Conservation (phyloP, 2,797 vertebrate genomes). For the Pempheris klunzingeri region DNA sequence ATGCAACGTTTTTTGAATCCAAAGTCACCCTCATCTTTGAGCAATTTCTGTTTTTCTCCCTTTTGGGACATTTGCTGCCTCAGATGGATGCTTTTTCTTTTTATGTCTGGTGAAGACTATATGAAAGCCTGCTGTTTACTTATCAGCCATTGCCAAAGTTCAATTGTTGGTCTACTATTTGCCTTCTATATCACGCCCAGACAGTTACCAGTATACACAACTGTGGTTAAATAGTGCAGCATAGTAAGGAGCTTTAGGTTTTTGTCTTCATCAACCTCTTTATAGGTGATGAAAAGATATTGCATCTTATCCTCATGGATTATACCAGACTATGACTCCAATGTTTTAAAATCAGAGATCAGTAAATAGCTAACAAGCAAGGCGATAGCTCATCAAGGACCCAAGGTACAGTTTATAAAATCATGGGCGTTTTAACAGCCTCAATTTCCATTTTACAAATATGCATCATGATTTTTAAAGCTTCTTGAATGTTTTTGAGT, state of each 20-base stretch:
- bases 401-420: not conserved
- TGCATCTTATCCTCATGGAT: not conserved
- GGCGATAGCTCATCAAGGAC: not conserved
- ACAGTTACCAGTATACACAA: not conserved
- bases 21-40: constrained; percentile 16
- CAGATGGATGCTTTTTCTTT: constrained; percentile 9
- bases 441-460: not conserved
- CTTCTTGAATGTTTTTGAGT: not conserved
- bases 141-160: not conserved
- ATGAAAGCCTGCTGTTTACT: constrained; percentile 3
- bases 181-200: not conserved
- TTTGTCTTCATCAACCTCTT: not conserved
- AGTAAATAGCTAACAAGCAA: not conserved
- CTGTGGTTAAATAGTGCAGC: not conserved
- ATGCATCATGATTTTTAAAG: not conserved
- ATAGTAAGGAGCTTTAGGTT: not conserved
- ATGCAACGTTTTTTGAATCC: constrained; percentile 10
- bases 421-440: not conserved
- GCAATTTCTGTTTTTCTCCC: not conserved
- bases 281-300: not conserved
- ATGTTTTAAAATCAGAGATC: not conserved
- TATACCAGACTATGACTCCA: not conserved
- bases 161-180: constrained; percentile 5
- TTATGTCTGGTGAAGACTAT: not conserved
- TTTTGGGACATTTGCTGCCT: constrained; percentile 6